These are phyloP conservation scores for Liasis olivaceus DNA, from an alignment of 2,797 vertebrate genomes.

Conservation along the genomic window DNA sequence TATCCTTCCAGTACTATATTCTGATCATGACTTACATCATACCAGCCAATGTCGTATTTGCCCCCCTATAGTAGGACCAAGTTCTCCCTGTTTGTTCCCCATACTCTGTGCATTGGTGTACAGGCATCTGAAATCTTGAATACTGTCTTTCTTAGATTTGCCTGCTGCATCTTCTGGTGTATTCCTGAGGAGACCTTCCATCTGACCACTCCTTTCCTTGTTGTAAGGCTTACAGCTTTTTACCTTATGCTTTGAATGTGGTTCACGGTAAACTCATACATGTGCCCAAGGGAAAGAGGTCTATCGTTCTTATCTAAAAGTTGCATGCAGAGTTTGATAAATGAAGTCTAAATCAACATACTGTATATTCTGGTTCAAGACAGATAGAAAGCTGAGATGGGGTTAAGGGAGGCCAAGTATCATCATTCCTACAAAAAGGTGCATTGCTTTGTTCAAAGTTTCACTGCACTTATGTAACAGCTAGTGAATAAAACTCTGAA, in stretches of 20 bases:
- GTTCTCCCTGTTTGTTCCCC: neutral
- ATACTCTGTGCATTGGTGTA: neutral
- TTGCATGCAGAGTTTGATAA: neutral
- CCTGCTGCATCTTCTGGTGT: neutral
- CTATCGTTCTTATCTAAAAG: neutral
- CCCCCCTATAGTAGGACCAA: neutral
- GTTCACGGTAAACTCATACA: neutral
- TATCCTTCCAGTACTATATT: neutral
- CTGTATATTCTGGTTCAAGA: neutral
- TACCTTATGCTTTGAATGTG: neutral
- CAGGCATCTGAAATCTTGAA: neutral
- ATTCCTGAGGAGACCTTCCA: neutral
- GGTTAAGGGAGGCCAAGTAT: neutral
- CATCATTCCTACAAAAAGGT: neutral
- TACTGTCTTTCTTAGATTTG: neutral
- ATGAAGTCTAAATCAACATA: neutral
- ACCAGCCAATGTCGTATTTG: neutral
- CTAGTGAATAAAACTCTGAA: slow-evolving; percentile 1
- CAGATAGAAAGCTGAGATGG: neutral
- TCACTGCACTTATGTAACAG: neutral
- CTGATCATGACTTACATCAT: neutral
- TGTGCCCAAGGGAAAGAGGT: neutral
- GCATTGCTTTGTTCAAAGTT: neutral
- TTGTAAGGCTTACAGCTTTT: neutral
- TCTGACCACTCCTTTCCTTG: neutral